Percentiles rank a stretch among this genome's conserved stretches.
phyloP scores from a whole-genome alignment of 2,113 vertebrate genomes.

The Phoenicopterus ruber region DNA sequence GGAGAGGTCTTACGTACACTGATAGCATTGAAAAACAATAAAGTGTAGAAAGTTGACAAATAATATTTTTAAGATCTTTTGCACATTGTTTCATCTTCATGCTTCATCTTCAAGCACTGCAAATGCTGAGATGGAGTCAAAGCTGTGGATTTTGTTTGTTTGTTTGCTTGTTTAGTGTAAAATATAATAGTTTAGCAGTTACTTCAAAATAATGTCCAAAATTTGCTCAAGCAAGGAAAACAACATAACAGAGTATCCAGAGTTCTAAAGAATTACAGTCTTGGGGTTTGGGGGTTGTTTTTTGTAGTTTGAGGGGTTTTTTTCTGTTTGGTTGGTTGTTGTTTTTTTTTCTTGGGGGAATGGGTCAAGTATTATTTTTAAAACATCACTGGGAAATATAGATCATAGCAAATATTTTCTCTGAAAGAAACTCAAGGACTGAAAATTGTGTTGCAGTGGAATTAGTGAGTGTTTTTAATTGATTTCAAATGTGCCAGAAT shows the following conservation, averaged over 20 bases:
- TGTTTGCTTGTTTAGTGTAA: background rate
- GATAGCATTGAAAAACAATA: background rate
- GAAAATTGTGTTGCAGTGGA: background rate
- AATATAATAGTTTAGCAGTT: background rate
- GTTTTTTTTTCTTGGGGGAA: background rate
- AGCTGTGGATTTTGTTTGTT: background rate
- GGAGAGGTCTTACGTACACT: rapidly evolving
- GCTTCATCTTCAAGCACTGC: background rate
- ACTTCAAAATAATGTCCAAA: background rate
- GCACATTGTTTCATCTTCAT: background rate
- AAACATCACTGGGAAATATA: background rate
- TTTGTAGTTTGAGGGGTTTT: too few relatives aligned
- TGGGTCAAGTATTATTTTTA: background rate
- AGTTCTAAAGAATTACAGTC: background rate
- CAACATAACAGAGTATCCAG: background rate
- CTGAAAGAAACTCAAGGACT: background rate
- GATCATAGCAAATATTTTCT: background rate
- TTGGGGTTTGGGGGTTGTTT: rapidly evolving
- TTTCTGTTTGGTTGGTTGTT: background rate
- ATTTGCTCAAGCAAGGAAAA: background rate
- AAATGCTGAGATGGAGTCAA: background rate
- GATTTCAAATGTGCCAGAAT: background rate
- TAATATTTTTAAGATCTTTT: background rate
- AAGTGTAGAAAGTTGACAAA: background rate
- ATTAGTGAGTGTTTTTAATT: background rate